phyloP scores from a whole-genome alignment of 2,888 invertebrate species.

The Cynaeus angustus region DNA sequence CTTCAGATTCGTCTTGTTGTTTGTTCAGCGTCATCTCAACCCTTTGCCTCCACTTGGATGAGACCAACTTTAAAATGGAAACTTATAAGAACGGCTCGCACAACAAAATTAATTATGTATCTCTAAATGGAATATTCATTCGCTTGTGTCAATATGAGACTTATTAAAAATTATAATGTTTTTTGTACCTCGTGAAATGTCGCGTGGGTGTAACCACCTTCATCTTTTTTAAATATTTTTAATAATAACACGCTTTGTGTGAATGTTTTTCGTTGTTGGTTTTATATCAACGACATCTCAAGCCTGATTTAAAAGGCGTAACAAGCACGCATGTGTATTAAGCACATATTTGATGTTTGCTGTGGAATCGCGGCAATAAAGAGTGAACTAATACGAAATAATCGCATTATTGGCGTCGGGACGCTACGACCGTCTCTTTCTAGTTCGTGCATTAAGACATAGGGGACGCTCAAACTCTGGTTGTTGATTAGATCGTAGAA shows the following conservation, averaged over 20 bases:
- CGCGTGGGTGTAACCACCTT: background rate
- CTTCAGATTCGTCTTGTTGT: slow-evolving; percentile 71
- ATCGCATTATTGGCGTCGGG: slow-evolving; percentile 41
- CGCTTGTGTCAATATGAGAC: slow-evolving; percentile 50
- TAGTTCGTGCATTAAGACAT: slow-evolving; percentile 8
- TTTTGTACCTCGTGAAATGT: slow-evolving; percentile 13
- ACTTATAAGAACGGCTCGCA: slow-evolving; percentile 65
- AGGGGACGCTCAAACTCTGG: slow-evolving; percentile 17
- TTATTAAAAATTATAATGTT: slow-evolving; percentile 51
- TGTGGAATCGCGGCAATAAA: slow-evolving; percentile 46
- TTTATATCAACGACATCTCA: slow-evolving; percentile 15
- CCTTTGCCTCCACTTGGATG: slow-evolving; percentile 69
- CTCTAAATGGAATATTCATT: slow-evolving; percentile 67
- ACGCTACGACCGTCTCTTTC: slow-evolving; percentile 25
- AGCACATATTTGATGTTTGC: slow-evolving; percentile 48
- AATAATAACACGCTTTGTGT: background rate
- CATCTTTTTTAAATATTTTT: background rate
- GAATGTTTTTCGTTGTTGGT: background rate
- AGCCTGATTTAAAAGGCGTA: slow-evolving; percentile 39
- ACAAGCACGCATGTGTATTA: slow-evolving; percentile 42
- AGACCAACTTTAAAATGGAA: slow-evolving; percentile 71
- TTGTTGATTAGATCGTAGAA: slow-evolving; percentile 51
- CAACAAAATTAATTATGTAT: slow-evolving; percentile 71
- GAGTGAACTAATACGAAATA: slow-evolving; percentile 49
- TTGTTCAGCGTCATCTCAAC: slow-evolving; percentile 72